phyloP scores from a whole-genome alignment of 2,888 invertebrate genomes.

The Meandrusa payeni region DNA sequence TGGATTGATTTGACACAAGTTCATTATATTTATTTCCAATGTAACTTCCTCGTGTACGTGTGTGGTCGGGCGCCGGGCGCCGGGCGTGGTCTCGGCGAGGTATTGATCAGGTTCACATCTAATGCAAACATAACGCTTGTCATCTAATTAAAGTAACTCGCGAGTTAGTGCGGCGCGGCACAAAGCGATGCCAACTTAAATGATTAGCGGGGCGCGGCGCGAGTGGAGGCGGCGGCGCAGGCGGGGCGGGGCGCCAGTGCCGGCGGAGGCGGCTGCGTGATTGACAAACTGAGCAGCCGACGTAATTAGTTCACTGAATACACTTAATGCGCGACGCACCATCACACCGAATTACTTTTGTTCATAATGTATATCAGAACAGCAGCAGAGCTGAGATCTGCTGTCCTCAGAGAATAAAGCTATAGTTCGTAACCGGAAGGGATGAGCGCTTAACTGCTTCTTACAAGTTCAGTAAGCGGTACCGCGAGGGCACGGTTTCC shows the following conservation, averaged over 20 bases:
- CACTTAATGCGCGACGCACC: slow-evolving; percentile 41
- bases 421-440: no score
- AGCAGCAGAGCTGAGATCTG: no score
- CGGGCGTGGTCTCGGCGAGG: slow-evolving; percentile 3
- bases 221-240: slow-evolving; percentile 15
- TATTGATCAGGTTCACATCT: slow-evolving; percentile 17
- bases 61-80: no score
- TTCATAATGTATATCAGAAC: no score
- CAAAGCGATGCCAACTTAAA: slow-evolving; percentile 48
- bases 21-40: no score
- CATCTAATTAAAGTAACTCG: slow-evolving; percentile 46
- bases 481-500: no score
- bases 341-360: slow-evolving; percentile 36
- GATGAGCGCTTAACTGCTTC: no score
- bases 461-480: no score
- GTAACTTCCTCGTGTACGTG: no score
- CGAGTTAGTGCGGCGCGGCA: slow-evolving; percentile 36
- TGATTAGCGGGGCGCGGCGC: slow-evolving; percentile 39
- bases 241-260: slow-evolving; percentile 11
- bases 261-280: slow-evolving; percentile 43
- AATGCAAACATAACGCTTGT: slow-evolving; percentile 33
- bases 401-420: no score
- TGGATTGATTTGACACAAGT: no score
- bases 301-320: slow-evolving; percentile 67
- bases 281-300: slow-evolving; percentile 64